Conservation (phyloP, 2,888 invertebrate genomes). For the Elmis aenea region DNA sequence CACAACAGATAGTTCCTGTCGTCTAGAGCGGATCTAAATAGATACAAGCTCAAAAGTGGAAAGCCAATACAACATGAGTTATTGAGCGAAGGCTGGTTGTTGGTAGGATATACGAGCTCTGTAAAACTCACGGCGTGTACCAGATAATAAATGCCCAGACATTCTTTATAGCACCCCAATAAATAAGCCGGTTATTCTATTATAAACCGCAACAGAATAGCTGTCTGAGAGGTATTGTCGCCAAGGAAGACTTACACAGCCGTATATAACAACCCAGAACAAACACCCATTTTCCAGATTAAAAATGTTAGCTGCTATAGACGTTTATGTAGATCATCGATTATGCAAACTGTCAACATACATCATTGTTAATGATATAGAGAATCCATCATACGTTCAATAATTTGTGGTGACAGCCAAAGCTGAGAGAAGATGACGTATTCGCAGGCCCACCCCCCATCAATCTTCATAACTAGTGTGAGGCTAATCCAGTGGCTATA, state of each 20-base stretch:
- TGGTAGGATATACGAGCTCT: conserved; percentile 37
- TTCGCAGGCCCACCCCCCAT: conserved; percentile 35
- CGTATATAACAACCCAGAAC: conserved; percentile 10
- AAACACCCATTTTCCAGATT: conserved; percentile 10
- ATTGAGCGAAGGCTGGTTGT: conserved; percentile 38
- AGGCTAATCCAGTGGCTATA: conserved; percentile 37
- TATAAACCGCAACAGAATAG: conserved; percentile 40
- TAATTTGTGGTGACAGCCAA: conserved; percentile 44
- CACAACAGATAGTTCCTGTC: too few species aligned
- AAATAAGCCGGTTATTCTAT: conserved; percentile 46
- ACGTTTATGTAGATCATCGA: conserved; percentile 18
- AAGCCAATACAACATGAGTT: conserved; percentile 40
- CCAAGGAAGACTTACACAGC: conserved; percentile 26
- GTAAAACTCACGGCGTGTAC: conserved; percentile 41
- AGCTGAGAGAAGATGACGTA: conserved; percentile 41
- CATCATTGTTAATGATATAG: conserved; percentile 24
- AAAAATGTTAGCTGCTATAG: conserved; percentile 10
- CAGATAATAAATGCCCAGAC: conserved; percentile 44
- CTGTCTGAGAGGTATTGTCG: conserved; percentile 34
- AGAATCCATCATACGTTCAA: conserved; percentile 41
- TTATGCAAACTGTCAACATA: conserved; percentile 22
- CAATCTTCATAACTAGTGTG: conserved; percentile 42
- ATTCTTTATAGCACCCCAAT: conserved; percentile 44
- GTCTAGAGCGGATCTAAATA: too few species aligned
- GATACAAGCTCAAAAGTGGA: conserved; percentile 26